Base-by-base conservation (phyloP, 2,797 vertebrate species). In the Pseudomugil tenellus region DNA sequence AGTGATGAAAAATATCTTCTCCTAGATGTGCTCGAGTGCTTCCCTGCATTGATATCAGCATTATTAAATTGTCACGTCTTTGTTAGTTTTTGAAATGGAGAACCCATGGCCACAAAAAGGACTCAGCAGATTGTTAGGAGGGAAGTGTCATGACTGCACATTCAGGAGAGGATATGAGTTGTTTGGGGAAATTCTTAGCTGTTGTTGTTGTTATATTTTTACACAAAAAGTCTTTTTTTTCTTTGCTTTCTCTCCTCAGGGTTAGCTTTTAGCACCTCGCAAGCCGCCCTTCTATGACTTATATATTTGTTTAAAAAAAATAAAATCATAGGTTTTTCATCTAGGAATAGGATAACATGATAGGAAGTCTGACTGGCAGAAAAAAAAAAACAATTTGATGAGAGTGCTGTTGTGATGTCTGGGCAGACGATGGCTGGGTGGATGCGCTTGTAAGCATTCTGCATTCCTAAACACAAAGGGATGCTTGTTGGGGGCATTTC, bases 401-500 rank as follows among this genome's bases (percentile, higher is more conserved):
- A 81, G 70, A 71, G 70, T 48, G 35, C 80, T 67, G 67, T 82
- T 84, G 84, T 87, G 46, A 62, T 64, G 37, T 51, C 16, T 17
- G 34, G 25, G 28, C 0, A 8, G 46, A 41, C 39, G 57, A 37
- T 4, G n/a, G n/a, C n/a, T n/a, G 67, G 56, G 57, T 1, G 34
- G 19, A 9, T 39, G 37, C 0, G 6, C 53, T 43, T 29, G 34
- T 68, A 72, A 58, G 63, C 39, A 9, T 63, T 72, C 34, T 64
- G 71, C 84, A 82, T 89, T 86, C 81, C 82, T 65, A 63, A 13
- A 55, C 52, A 92, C 89, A 92, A 90, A 86, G 83, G 89, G 54
- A 80, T 63, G 74, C 63, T 79, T 92, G 89, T 92, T 66, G 21
- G 57, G 62, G 63, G 61, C 65, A 68, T 84, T 80, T 79, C 77